Base-by-base conservation (phyloP, 35 echinoderm and acorn worm genomes). In the Patiria miniata region DNA sequence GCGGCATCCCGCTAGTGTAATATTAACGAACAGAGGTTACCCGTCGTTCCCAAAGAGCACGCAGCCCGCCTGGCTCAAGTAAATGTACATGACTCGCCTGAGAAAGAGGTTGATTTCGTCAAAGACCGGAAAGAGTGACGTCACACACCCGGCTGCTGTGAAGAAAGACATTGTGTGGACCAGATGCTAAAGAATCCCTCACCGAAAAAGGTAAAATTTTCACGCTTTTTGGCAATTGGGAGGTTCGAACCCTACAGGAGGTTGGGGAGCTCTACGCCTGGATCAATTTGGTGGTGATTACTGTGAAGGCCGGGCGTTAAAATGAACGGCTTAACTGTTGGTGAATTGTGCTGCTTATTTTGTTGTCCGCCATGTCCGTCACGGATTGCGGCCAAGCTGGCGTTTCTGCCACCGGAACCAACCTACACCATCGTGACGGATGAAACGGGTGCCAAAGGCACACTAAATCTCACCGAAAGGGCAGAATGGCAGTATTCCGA, bases 401-500 rank as follows among this genome's bases (percentile, higher is more conserved):
- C 96, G 78, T 99, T 99, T 83, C 86, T 99, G 39, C 96, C 96
- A 87, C 96, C 96, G 38, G 96, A 99, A 85, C 96, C 96, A 79
- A 99, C 96, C 30, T 99, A 99, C 83, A 89, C 86, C 14, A 92
- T 95, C 61, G 79, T 91, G n/a, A 91, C 92, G 5, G 96, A 99
- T 68, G 89, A 94, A 77, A 92, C 96, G 29, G 96, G 89, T 60
- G 87, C 89, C 39, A 94, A 88, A 58, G 87, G 86, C 15, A 92
- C 92, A 18, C 84, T 99, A 57, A 90, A 90, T 60, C 73, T 99
- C 26, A 95, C 96, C 44, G 96, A 99, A 36, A 73, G 93, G 32
- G 96, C 96, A 81, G 96, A 99, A 84, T 99, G 96, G 96, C 96
- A 99, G 77, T 99, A 91, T 88, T 86, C 89, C 86, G 92, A 99